Evolutionary conservation across 1,140 invertebrate genomes (phyloP), one percentile per base, ranked within the genome.

Genomic region (Trialeurodes vaporariorum): DNA sequence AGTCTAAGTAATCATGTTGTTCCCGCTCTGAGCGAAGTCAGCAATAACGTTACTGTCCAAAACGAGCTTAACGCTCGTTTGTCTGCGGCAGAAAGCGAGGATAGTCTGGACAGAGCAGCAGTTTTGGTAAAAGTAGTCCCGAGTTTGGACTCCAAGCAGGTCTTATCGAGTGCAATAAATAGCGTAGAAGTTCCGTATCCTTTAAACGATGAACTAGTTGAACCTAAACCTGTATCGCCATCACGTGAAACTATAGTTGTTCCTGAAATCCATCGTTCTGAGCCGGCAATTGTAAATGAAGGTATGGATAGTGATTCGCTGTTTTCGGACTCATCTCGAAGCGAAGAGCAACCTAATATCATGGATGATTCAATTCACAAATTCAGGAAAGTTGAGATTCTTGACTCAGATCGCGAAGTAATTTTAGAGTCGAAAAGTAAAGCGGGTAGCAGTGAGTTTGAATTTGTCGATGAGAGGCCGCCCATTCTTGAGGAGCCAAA

Each of bases 391-490:
- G 76, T 87, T 0, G 85, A 87, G 78, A 82, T 87, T 1, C 84
- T 86, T 72, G 83, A 88, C 68, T 85, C 84, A 69, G 81, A 80
- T 68, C 86, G 86, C 1, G 84, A 86, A 59, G 71, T 86, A 0
- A 83, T 86, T 77, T 81, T 83, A 69, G 80, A 85, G 27, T 83
- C 83, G 70, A 67, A 69, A 61, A 27, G 34, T 24, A 65, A 65
- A n/a, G 68, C 68, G 22, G 9, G 22, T 17, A 59, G 66, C 27
- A 49, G 23, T 25, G 64, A 62, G n/a, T 24, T 59, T 13, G 63
- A 69, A 25, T n/a, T 5, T 23, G 12, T 1, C 23, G 64, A 65
- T 9, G n/a, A n/a, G n/a, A n/a, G n/a, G n/a, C n/a, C n/a, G n/a
- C 34, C 34, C 34, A 49, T 9, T 5, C 34, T 49, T 17, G 34